phyloP scores from a whole-genome alignment of 2,797 vertebrate species.

The Enteromius argenteus region DNA sequence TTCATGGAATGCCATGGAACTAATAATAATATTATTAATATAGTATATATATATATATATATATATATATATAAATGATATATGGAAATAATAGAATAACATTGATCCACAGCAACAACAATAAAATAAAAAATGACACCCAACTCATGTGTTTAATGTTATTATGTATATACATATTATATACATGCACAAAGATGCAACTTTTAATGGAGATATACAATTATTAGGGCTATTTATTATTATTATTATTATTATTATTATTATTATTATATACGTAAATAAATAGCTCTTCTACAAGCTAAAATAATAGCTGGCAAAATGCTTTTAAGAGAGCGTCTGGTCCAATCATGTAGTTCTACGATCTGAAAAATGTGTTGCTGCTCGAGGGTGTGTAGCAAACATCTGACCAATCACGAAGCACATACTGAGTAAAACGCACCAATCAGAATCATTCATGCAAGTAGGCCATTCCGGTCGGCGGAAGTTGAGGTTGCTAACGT shows the following conservation, averaged over 20 bases:
- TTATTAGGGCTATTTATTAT: no score
- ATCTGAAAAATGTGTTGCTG: slow-evolving; percentile 21
- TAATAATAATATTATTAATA: no score
- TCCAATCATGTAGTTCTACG: slow-evolving; percentile 38
- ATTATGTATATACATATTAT: no score
- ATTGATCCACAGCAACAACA: no score
- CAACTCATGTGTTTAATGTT: no score
- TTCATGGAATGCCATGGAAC: no score
- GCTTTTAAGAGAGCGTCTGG: not conserved
- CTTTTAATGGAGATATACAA: no score
- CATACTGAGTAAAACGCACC: not conserved
- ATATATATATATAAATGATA: no score
- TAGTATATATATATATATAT: no score
- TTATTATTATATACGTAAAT: not conserved
- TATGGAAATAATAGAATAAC: no score
- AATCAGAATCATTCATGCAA: not conserved
- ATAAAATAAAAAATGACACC: no score
- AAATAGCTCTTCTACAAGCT: not conserved
- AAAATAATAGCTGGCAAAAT: not conserved
- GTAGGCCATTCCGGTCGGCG: not conserved
- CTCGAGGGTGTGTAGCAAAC: not conserved
- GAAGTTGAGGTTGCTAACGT: slow-evolving; percentile 29
- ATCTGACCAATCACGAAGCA: slow-evolving; percentile 36
- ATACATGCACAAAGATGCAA: no score
- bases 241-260: not conserved